Base-by-base conservation (phyloP, 2,113 vertebrate genomes). In the Labeo rohita region DNA sequence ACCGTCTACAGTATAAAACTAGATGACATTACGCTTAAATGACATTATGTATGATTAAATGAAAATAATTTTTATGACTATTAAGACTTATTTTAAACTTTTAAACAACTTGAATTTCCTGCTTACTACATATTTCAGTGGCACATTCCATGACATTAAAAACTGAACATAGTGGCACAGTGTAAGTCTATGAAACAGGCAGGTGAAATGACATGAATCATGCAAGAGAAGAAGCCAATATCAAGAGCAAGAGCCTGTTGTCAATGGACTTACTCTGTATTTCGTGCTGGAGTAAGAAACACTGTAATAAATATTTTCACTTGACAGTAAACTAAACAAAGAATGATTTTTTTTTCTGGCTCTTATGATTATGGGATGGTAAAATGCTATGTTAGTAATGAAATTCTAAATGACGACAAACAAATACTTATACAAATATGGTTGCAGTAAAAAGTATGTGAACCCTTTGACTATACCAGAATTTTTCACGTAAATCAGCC, bases 261-360 rank as follows among this genome's bases (percentile, higher is more conserved):
- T 96, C 95, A 95, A 96, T 95, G 95, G 95, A 96, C 94, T 85
- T 80, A 81, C 77, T 90, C 88, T 92, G 21, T 86, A 89, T 85
- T 80, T 91, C 90, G 49, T 63, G 21, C 18, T 49, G 16, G 34
- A 63, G 4, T 39, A 72, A 39, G 13, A 73, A 23, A 56, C 2
- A 59, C 2, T 59, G 18, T 45, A n/a, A 15, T 81, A 39, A 73
- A 70, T 36, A 70, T 36, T 21, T 83, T 52, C 28, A 83, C 16
- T 70, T 50, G 11, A 13, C 61, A 70, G 52, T 52, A 54, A 82
- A 82, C 2, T 39, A 45, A 77, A 77, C 8, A 54, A 70, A 52
- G 3, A 73, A 70, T 83, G 7, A 54, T 6, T 81, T 52, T 23
- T 23, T 12, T 49, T 18, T 52, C 54, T 9, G 56, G 6, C n/a